Evolutionary conservation across 1,140 invertebrate genomes (phyloP).

Genomic region (Agrilus planipennis): DNA sequence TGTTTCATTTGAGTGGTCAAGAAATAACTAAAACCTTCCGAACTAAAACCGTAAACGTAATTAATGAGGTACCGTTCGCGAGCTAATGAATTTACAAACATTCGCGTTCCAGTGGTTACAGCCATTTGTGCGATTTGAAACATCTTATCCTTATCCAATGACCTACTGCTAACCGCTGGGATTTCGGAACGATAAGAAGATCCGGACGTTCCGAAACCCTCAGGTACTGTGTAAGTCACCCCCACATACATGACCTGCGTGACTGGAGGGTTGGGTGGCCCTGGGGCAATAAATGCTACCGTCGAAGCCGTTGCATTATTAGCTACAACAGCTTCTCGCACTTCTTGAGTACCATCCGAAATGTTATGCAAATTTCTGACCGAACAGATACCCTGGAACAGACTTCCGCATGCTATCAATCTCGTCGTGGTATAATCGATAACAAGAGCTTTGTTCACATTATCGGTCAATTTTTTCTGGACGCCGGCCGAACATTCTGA

Average conservation of each 20-base stretch:
- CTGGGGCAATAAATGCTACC: conserved; percentile 92
- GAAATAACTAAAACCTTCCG: conserved; percentile 94
- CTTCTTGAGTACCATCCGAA: conserved; percentile 60
- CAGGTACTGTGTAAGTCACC: conserved; percentile 82
- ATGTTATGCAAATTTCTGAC: conserved; percentile 85
- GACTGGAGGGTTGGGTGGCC: conserved; percentile 76
- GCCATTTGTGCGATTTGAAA: conserved; percentile 83
- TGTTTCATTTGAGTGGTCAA: conserved; percentile 85
- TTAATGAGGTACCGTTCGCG: conserved; percentile 88
- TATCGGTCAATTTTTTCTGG: conserved; percentile 66
- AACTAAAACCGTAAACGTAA: conserved; percentile 93
- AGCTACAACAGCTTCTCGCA: conserved; percentile 82
- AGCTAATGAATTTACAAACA: conserved; percentile 83
- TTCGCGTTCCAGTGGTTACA: conserved; percentile 83
- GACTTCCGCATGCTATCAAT: conserved; percentile 85
- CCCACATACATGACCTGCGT: conserved; percentile 93
- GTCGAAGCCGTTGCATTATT: conserved; percentile 91
- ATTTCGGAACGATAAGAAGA: conserved; percentile 89
- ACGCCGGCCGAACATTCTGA: conserved; percentile 60
- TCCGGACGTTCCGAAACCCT: too few relatives aligned
- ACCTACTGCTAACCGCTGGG: conserved; percentile 85
- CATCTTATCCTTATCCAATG: conserved; percentile 75
- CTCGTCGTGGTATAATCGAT: conserved; percentile 83
- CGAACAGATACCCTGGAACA: conserved; percentile 84
- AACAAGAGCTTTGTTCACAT: conserved; percentile 90